A percentile compares a stretch with the other conserved stretches of the same genome.
phyloP scores from a whole-genome alignment of 1,140 invertebrate species.

The Steinernema khuongi region DNA sequence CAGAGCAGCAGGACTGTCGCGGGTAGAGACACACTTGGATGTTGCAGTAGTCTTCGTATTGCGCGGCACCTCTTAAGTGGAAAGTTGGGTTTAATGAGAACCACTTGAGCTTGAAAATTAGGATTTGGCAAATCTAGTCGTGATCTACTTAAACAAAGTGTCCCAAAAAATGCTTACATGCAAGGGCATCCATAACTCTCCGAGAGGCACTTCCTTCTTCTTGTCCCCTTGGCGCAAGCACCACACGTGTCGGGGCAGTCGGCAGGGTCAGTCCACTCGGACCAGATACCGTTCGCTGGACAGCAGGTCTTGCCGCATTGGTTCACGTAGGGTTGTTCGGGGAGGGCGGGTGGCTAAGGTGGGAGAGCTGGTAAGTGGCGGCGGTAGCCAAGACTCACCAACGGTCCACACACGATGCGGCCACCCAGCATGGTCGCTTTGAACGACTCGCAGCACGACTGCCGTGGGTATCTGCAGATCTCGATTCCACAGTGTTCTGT shows the following conservation, averaged over 20 bases:
- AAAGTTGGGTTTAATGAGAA: too few relatives aligned
- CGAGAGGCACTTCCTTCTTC: not conserved
- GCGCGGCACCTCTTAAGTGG: not conserved
- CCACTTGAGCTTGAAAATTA: too few relatives aligned
- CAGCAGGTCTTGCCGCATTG: not conserved
- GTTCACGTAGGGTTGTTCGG: not conserved
- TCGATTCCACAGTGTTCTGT: not conserved
- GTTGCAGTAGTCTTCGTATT: not conserved
- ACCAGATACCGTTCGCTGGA: not conserved
- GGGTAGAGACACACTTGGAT: not conserved
- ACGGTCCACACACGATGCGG: not conserved
- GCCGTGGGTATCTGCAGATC: not conserved
- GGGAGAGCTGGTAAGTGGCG: not conserved
- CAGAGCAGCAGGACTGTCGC: not conserved
- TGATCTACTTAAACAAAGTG: too few relatives aligned
- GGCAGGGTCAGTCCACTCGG: not conserved
- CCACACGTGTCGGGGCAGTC: not conserved
- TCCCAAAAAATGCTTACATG: not conserved
- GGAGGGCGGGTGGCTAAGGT: not conserved
- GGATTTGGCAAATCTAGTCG: too few relatives aligned
- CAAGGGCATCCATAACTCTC: not conserved
- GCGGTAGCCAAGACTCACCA: not conserved
- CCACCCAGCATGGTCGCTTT: not conserved
- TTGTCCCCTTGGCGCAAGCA: not conserved
- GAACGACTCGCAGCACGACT: not conserved